A percentile compares a stretch with the other conserved stretches of the same genome.
Evolutionary conservation across 2,797 vertebrate species (phyloP).

Genomic region (Amblyraja radiata): DNA sequence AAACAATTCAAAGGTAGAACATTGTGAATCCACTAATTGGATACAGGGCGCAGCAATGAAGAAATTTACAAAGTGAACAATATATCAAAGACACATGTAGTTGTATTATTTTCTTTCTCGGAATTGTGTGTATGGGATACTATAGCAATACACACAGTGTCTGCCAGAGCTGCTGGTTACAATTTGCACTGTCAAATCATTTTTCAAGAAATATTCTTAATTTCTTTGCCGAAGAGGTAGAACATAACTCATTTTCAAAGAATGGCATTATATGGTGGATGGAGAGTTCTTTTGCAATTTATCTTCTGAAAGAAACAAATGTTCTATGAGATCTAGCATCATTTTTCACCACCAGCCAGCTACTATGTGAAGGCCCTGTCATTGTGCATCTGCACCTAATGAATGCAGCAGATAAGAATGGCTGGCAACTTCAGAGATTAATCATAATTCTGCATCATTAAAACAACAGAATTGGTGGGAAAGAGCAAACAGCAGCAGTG

Average conservation of each 20-base stretch:
- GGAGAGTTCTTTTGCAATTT: not conserved
- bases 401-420: not conserved
- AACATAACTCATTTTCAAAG: not conserved
- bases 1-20: not conserved
- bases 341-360: conserved; percentile 2
- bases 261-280: not conserved
- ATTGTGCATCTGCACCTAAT: not conserved
- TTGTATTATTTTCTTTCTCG: not conserved
- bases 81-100: not conserved
- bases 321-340: not conserved
- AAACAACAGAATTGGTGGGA: not conserved
- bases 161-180: not conserved
- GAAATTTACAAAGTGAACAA: not conserved
- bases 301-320: not conserved
- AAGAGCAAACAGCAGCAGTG: not conserved
- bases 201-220: not conserved
- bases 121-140: not conserved
- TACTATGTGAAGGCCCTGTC: not conserved
- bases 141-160: not conserved
- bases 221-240: not conserved
- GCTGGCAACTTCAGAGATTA: not conserved
- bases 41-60: not conserved
- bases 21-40: not conserved
- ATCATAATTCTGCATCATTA: not conserved
- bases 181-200: not conserved